These are phyloP conservation scores for Ochotona princeps DNA, from an alignment of 2,113 vertebrate species.

Conservation along the genomic window DNA sequence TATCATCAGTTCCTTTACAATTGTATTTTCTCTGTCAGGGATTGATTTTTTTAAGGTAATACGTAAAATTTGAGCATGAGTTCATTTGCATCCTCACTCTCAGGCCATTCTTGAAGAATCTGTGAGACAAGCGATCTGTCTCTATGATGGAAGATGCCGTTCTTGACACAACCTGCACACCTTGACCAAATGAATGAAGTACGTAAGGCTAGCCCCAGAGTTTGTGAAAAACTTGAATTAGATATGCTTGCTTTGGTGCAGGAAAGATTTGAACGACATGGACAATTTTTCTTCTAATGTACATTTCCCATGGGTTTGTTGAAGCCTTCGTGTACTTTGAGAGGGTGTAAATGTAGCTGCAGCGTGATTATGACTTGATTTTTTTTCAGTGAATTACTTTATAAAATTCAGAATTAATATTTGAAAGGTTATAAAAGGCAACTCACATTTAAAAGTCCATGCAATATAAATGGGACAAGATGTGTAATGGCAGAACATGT, in stretches of 20 bases:
- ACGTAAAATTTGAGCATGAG: background rate
- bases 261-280: no score
- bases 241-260: no score
- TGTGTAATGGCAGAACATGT: background rate
- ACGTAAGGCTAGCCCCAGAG: background rate
- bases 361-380: background rate
- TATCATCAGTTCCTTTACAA: background rate
- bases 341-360: background rate
- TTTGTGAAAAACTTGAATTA: no score
- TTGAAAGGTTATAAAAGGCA: background rate
- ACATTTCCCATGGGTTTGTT: no score
- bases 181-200: background rate
- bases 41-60: background rate
- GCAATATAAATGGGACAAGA: background rate
- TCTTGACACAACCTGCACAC: background rate
- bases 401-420: background rate
- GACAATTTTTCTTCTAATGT: no score
- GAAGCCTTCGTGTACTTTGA: background rate
- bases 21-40: background rate
- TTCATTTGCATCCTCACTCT: background rate
- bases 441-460: background rate
- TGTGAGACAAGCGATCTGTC: background rate
- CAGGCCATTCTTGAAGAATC: background rate
- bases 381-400: conserved; percentile 1
- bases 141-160: background rate